Evolutionary conservation across 2,888 invertebrate genomes (phyloP), one percentile per base, ranked within the genome.

Genomic region (Thelaira solivaga): DNA sequence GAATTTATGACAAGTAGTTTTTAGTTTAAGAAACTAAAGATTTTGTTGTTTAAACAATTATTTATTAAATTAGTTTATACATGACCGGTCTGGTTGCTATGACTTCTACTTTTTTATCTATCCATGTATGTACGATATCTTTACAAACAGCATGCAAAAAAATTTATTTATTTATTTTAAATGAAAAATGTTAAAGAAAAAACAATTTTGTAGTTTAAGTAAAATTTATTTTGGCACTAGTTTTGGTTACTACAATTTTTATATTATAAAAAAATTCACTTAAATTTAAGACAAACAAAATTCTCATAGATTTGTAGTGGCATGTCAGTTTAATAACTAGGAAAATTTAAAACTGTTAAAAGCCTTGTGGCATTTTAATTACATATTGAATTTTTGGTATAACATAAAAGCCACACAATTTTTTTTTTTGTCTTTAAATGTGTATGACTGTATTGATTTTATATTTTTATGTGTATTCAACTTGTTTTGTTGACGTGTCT

Each of bases 11-110:
- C 73, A 73, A 65, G 73, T 43, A 41, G 57, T 57, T 73, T 73
- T 64, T 34, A 49, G 29, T 49, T 57, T 47, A 47, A 39, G 49
- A 39, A 49, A 69, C 68, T 69, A 47, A 68, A 57, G 62, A 68
- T 68, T 72, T 73, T 73, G 31, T 68, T 77, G 29, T 64, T 49
- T 16, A 77, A 77, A 73, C 68, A 73, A 77, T 77, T 73, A 62
- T 62, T 68, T 49, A 77, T 73, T 72, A 67, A 76, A 76, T 76
- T 55, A 57, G 49, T 76, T 55, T 49, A 39, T 34, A 62, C 47
- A 67, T 49, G 39, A 49, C 16, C 51, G 16, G 31, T 5, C 51
- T 29, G 20, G 8, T 7, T 2, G 20, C 0, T 18, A 5, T 20
- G 0, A 11, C 2, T 57, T 51, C 18, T 51, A 4, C 31, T 18